phyloP scores from a whole-genome alignment of 2,113 vertebrate genomes.

The Oreotrochilus melanogaster region DNA sequence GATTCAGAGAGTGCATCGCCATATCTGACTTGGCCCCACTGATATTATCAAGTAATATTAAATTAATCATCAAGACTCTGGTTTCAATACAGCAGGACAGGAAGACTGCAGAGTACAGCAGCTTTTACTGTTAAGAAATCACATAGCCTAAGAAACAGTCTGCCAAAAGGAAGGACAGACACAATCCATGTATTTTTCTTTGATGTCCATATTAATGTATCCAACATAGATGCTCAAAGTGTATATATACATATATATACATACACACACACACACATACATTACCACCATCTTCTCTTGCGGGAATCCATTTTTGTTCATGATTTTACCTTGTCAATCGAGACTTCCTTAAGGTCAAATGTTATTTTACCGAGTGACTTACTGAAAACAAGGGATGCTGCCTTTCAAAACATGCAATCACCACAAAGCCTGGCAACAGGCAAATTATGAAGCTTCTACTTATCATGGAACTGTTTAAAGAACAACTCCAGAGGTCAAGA shows the following conservation, averaged over 20 bases:
- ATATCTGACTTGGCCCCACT: too few relatives aligned
- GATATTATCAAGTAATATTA: not conserved
- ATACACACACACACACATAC: not conserved
- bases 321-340: not conserved
- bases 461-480: conserved; percentile 12
- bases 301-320: not conserved
- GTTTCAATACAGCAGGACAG: not conserved
- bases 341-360: conserved; percentile 29
- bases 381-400: not conserved
- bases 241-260: not conserved
- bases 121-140: not conserved
- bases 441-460: not conserved
- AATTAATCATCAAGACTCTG: not conserved
- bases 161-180: not conserved
- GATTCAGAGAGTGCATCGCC: too few relatives aligned
- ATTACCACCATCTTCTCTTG: not conserved
- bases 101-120: not conserved
- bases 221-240: not conserved
- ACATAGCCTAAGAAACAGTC: not conserved
- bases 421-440: not conserved
- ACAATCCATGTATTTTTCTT: not conserved
- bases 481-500: conserved; percentile 37
- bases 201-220: fast-evolving
- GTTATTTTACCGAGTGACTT: not conserved
- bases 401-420: conserved; percentile 9